These are phyloP conservation scores for Setophaga kirtlandii DNA, from an alignment of 2,113 vertebrate genomes.

Conservation along the genomic window DNA sequence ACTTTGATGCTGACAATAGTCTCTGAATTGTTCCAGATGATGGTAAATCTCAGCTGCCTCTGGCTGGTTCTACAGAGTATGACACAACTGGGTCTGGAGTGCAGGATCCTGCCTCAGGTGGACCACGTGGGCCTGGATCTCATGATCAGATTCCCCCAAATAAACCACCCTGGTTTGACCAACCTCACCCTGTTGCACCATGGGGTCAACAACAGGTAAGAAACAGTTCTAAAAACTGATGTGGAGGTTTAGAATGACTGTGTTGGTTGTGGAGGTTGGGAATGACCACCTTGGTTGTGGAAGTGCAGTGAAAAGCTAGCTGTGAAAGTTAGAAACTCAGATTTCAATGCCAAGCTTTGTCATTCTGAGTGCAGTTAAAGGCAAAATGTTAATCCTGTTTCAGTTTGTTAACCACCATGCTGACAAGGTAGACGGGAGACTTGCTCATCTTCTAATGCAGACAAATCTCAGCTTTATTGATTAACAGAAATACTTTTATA, in stretches of 20 bases:
- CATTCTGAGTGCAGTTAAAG: background rate
- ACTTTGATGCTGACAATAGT: background rate
- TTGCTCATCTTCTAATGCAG: too few species aligned
- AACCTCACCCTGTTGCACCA: conserved; percentile 86
- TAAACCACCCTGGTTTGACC: conserved; percentile 93
- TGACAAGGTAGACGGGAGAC: too few species aligned
- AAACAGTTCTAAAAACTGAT: background rate
- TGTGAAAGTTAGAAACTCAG: background rate
- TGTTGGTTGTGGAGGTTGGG: background rate
- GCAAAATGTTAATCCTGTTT: background rate
- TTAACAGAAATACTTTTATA: too few species aligned
- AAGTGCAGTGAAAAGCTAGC: background rate
- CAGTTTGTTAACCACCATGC: rapidly evolving
- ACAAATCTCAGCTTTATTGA: too few species aligned
- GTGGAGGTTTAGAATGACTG: too few species aligned
- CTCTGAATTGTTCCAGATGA: conserved; percentile 74
- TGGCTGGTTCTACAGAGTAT: conserved; percentile 83
- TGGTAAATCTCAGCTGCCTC: conserved; percentile 85
- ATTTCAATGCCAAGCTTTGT: background rate
- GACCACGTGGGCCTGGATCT: conserved; percentile 79
- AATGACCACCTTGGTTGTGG: too few species aligned
- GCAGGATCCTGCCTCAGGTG: conserved; percentile 77
- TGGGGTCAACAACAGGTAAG: conserved; percentile 88
- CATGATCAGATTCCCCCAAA: conserved; percentile 84
- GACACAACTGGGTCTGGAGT: conserved; percentile 77